Conservation (phyloP, 2,113 vertebrate species). For the Siniperca knerii region DNA sequence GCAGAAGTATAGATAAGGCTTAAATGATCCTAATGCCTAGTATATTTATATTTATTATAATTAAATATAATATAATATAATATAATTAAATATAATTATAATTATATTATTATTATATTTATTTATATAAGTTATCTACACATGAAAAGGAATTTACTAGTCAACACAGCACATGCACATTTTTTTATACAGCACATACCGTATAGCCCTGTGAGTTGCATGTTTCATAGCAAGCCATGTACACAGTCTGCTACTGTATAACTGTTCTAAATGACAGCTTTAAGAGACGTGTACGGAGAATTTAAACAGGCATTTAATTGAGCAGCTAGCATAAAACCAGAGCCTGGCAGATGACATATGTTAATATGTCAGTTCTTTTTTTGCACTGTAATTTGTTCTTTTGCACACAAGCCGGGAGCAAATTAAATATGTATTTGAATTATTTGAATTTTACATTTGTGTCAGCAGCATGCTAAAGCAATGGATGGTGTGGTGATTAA, state of each 20-base stretch:
- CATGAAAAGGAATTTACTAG: not conserved
- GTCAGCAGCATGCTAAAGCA: constrained; percentile 82
- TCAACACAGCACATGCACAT: not conserved
- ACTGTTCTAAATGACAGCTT: constrained; percentile 26
- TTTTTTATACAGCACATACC: constrained; percentile 3
- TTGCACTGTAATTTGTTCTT: constrained; percentile 88
- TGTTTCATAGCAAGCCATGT: constrained; percentile 25
- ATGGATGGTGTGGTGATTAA: constrained; percentile 87
- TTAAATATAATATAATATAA: no score
- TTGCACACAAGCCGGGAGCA: constrained; percentile 85
- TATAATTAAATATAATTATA: no score
- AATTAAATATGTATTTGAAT: constrained; percentile 84
- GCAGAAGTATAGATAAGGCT: not conserved
- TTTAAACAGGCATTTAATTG: constrained; percentile 87
- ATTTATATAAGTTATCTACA: no score
- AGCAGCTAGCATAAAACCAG: constrained; percentile 82
- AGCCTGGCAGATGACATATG: constrained; percentile 88
- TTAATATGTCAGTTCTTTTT: constrained; percentile 88
- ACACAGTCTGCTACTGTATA: constrained; percentile 9
- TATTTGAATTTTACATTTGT: constrained; percentile 83
- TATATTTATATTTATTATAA: not conserved
- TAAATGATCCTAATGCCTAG: not conserved
- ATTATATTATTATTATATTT: no score
- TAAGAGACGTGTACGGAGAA: constrained; percentile 24
- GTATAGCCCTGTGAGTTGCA: not conserved